Percentiles rank a stretch among this genome's conserved stretches.
These are phyloP conservation scores for Narcine bancroftii DNA, from an alignment of 2,113 vertebrate species.

Conservation along the genomic window DNA sequence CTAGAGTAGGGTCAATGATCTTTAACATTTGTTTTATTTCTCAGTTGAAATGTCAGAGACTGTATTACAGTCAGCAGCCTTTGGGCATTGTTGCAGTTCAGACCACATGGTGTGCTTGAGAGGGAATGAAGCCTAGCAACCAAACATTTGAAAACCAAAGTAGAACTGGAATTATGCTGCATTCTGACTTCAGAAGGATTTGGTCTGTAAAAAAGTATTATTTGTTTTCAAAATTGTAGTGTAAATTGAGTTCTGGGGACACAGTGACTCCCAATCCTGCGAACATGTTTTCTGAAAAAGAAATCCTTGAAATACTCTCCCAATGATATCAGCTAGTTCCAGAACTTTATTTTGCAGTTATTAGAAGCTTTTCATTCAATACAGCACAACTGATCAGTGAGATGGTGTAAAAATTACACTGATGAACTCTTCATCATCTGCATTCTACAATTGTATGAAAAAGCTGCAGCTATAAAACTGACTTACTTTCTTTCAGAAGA, in stretches of 20 bases:
- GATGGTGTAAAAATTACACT: background rate
- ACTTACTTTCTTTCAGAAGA: too few species aligned
- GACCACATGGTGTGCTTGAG: background rate
- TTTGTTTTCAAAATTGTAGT: background rate
- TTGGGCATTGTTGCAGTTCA: background rate
- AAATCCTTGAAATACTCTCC: background rate
- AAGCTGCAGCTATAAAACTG: background rate
- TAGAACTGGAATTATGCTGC: background rate
- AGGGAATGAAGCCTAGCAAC: background rate
- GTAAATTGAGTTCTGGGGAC: background rate
- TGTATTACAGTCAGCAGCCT: background rate
- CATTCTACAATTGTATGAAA: background rate
- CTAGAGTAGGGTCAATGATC: background rate
- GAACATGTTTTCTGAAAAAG: background rate
- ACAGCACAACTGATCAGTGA: background rate
- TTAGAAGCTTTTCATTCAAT: background rate
- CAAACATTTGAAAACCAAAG: background rate
- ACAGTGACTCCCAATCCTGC: background rate
- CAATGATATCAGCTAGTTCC: background rate
- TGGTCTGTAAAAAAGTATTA: background rate
- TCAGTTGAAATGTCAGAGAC: background rate
- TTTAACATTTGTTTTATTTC: background rate
- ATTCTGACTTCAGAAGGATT: background rate
- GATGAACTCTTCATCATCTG: background rate
- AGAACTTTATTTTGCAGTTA: background rate